Evolutionary conservation across 64 coral and sea anemone genomes (phyloP).

Genomic region (Orbicella faveolata): DNA sequence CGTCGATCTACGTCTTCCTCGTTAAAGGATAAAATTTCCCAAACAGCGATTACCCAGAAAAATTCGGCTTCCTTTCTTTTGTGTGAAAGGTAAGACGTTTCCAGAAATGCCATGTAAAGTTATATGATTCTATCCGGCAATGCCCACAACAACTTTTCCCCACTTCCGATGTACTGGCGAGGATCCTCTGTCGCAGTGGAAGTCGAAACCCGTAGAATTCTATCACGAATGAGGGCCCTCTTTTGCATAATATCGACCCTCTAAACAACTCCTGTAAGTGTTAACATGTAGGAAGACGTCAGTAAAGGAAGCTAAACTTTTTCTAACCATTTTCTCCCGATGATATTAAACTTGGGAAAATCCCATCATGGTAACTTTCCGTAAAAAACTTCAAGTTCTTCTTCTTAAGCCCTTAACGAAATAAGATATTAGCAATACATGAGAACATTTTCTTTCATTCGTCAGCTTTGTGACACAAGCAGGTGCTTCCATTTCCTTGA

Average conservation of each 20-base stretch:
- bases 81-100: neutral
- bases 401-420: neutral
- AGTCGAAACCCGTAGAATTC: no score
- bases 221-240: no score
- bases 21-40: neutral
- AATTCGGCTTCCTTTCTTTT: neutral
- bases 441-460: neutral
- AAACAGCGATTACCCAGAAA: neutral
- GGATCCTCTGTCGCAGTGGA: no score
- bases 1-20: neutral
- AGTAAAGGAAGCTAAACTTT: no score
- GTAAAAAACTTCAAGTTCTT: neutral
- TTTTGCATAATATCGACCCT: no score
- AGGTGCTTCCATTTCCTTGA: conserved; percentile 9
- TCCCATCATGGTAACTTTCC: neutral
- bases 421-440: neutral
- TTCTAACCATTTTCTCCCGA: neutral
- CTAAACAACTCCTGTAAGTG: no score
- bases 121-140: neutral
- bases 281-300: no score
- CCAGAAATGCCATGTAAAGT: neutral
- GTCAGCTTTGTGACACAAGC: neutral
- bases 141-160: neutral
- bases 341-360: neutral
- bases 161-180: neutral